Conservation (phyloP, 1,140 invertebrate genomes). For the Anadara kagoshimensis region DNA sequence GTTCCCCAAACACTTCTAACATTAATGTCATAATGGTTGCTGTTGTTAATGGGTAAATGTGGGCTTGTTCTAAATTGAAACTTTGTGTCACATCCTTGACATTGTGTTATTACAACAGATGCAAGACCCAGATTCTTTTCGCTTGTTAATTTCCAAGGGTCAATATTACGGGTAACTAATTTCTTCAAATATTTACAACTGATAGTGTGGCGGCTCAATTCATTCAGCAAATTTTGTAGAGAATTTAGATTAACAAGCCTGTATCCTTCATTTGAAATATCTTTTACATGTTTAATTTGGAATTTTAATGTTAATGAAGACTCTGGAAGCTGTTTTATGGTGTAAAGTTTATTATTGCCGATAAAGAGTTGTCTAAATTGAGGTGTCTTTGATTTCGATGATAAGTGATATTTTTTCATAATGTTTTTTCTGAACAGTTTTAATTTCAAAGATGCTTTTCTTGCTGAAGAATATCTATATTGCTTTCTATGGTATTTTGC, state of each 20-base stretch:
- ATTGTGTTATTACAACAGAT: constrained; percentile 1
- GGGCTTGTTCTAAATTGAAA: constrained; percentile 18
- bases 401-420: too few relatives aligned
- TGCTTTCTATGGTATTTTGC: too few relatives aligned
- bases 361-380: too few relatives aligned
- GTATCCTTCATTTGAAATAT: not conserved
- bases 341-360: too few relatives aligned
- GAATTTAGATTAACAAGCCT: constrained; percentile 9
- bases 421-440: too few relatives aligned
- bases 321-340: too few relatives aligned
- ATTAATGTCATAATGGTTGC: constrained; percentile 26
- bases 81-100: constrained; percentile 7
- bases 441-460: too few relatives aligned
- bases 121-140: not conserved
- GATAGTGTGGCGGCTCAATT: not conserved
- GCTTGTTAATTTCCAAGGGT: not conserved
- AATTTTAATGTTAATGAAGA: too few relatives aligned
- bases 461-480: too few relatives aligned
- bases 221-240: not conserved
- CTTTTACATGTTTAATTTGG: not conserved
- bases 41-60: not conserved
- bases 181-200: not conserved
- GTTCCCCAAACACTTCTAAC: constrained; percentile 22
- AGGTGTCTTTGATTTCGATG: too few relatives aligned
- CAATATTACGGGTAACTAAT: not conserved